Evolutionary conservation across 2,797 vertebrate genomes (phyloP).

Genomic region (Squalus acanthias): DNA sequence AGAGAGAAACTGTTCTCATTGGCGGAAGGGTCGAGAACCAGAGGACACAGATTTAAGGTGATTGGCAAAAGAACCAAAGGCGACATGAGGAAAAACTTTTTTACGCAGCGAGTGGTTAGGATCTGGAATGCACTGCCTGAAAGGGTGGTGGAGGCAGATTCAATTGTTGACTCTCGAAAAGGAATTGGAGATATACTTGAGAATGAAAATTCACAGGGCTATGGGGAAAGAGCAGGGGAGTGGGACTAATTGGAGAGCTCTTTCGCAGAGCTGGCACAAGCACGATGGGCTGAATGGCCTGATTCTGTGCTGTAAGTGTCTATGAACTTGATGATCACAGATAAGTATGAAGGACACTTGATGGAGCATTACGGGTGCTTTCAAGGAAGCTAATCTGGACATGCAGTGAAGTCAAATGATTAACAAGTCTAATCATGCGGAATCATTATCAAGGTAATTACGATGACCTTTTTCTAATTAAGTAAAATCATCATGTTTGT

Average conservation of each 20-base stretch:
- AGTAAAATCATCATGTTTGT: background rate
- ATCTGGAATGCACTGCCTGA: background rate
- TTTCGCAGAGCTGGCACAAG: background rate
- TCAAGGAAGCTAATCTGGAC: background rate
- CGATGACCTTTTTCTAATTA: background rate
- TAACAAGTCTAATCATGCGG: background rate
- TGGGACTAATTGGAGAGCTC: no score
- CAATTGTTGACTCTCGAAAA: no score
- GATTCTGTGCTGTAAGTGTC: background rate
- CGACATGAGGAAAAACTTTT: background rate
- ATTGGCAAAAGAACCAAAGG: background rate
- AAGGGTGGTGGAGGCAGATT: no score
- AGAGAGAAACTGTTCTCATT: no score
- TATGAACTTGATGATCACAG: background rate
- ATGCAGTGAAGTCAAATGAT: background rate
- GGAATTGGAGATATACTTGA: no score
- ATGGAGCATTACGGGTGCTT: background rate
- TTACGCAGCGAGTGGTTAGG: background rate
- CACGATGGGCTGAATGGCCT: background rate
- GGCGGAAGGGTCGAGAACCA: no score
- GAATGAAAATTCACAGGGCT: no score
- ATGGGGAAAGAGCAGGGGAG: no score
- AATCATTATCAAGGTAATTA: background rate
- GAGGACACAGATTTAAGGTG: no score
- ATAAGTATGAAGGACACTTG: background rate